Percentiles rank a stretch among this genome's conserved stretches.
These are phyloP conservation scores for Conchocele bisecta DNA, from an alignment of 2,888 invertebrate species.

Conservation along the genomic window DNA sequence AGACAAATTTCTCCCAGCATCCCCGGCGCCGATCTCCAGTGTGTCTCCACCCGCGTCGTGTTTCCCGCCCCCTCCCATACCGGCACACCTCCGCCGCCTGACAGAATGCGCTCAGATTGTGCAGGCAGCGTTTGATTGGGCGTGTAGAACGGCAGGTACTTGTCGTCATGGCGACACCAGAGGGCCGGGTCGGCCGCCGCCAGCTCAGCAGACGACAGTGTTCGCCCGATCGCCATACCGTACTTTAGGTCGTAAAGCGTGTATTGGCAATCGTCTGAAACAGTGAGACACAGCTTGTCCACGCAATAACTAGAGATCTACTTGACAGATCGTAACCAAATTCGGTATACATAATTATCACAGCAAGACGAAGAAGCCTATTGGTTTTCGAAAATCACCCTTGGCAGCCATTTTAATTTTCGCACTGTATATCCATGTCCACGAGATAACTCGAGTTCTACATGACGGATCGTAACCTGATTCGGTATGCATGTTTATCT, in stretches of 20 bases:
- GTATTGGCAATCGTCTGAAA: constrained; percentile 64
- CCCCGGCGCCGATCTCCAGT: constrained; percentile 68
- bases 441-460: too few relatives aligned
- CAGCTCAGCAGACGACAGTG: constrained; percentile 60
- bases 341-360: too few relatives aligned
- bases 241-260: constrained; percentile 69
- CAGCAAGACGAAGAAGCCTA: too few relatives aligned
- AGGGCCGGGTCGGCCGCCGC: constrained; percentile 53
- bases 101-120: constrained; percentile 60
- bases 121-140: constrained; percentile 56
- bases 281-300: too few relatives aligned
- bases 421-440: too few relatives aligned
- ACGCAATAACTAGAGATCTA: too few relatives aligned
- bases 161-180: constrained; percentile 63
- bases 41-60: constrained; percentile 37
- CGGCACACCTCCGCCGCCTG: constrained; percentile 61
- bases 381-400: too few relatives aligned
- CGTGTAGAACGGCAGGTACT: constrained; percentile 60
- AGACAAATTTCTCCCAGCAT: constrained; percentile 71
- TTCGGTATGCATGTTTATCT: too few relatives aligned
- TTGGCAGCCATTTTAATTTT: too few relatives aligned
- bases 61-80: constrained; percentile 46
- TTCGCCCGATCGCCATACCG: constrained; percentile 61
- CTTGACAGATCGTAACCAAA: too few relatives aligned
- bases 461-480: too few relatives aligned